Evolutionary conservation across 2,113 vertebrate genomes (phyloP).

Genomic region (Burhinus oedicnemus): DNA sequence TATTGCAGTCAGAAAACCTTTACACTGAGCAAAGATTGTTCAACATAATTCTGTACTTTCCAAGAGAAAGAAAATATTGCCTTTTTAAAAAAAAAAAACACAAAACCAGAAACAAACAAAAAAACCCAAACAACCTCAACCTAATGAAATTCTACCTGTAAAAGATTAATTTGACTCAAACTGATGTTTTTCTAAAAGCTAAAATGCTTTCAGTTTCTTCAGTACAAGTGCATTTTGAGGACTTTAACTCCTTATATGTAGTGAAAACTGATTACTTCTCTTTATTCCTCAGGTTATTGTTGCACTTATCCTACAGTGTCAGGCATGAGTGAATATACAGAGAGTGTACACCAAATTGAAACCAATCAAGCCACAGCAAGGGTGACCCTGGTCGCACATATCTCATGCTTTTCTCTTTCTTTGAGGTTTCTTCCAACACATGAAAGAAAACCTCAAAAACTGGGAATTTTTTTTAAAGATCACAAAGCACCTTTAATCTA

Average conservation of each 20-base stretch:
- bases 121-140: background rate
- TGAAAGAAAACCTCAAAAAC: background rate
- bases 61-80: background rate
- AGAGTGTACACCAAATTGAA: background rate
- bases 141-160: background rate
- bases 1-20: background rate
- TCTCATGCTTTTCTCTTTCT: background rate
- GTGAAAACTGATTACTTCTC: background rate
- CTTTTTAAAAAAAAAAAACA: background rate
- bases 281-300: background rate
- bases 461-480: background rate
- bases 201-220: background rate
- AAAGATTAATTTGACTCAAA: slow-evolving; percentile 24
- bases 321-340: background rate
- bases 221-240: background rate
- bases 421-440: background rate
- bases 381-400: background rate
- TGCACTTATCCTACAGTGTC: background rate
- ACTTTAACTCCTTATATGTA: background rate
- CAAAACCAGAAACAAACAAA: too few relatives aligned
- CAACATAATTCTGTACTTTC: background rate
- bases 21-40: background rate
- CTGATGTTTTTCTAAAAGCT: background rate
- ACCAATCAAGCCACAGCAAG: background rate
- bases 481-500: background rate